Evolutionary conservation across 1,140 invertebrate species (phyloP).

Genomic region (Chlorops oryzae): DNA sequence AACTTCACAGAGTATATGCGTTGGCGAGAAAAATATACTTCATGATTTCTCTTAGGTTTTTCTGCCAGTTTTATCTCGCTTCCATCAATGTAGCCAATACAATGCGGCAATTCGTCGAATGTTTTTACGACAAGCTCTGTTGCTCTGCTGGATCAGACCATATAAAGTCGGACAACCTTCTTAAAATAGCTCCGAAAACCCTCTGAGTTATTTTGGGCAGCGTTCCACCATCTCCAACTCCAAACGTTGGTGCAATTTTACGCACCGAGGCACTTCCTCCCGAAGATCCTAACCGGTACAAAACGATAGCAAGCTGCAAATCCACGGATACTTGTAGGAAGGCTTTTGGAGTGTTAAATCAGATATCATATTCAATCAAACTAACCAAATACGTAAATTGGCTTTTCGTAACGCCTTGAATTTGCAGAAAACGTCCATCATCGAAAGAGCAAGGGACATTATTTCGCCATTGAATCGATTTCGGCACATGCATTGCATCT

Average conservation of each 20-base stretch:
- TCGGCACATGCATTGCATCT: no score
- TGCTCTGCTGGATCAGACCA: neutral
- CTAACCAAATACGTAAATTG: constrained; percentile 2
- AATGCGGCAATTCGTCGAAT: neutral
- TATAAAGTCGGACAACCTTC: neutral
- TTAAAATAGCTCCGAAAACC: neutral
- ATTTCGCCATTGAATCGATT: no score
- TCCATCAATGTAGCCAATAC: no score
- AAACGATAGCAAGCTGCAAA: constrained; percentile 6
- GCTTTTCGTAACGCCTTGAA: neutral
- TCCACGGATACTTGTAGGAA: neutral
- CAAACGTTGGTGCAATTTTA: constrained; percentile 10
- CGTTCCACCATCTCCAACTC: constrained; percentile 8
- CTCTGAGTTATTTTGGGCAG: neutral
- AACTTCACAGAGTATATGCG: no score
- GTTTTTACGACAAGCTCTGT: neutral
- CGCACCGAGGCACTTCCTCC: constrained; percentile 11
- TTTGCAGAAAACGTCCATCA: neutral
- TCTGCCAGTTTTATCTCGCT: no score
- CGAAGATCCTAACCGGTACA: constrained; percentile 9
- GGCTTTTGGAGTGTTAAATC: neutral
- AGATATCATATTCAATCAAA: neutral
- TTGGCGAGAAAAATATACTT: no score
- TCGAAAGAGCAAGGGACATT: no score
- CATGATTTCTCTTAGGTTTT: no score